Evolutionary conservation across 92 coral and sea anemone species (phyloP).

Genomic region (Muricea muricata): DNA sequence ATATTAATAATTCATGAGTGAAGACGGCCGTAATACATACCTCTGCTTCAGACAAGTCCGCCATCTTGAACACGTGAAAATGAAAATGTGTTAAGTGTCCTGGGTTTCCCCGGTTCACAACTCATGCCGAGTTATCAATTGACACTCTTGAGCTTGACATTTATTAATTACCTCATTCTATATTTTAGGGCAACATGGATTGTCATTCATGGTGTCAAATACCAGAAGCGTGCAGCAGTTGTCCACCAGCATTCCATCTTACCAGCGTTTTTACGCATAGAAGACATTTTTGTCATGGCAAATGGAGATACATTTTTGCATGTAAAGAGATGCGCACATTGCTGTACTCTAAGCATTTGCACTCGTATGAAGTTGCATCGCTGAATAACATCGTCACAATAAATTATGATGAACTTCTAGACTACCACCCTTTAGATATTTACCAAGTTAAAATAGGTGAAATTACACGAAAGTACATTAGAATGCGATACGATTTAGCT

Average conservation of each 20-base stretch:
- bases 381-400: not conserved
- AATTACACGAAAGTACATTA: slow-evolving; percentile 7
- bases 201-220: slow-evolving; percentile 40
- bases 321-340: slow-evolving; percentile 33
- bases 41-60: not conserved
- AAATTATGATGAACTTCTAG: slow-evolving; percentile 29
- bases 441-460: slow-evolving; percentile 14
- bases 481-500: slow-evolving; percentile 42
- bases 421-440: slow-evolving; percentile 44
- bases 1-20: slow-evolving; percentile 6
- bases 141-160: no score
- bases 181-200: slow-evolving; percentile 47
- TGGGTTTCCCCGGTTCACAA: not conserved
- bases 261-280: slow-evolving; percentile 26
- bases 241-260: slow-evolving; percentile 13
- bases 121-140: no score
- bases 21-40: not conserved
- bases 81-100: not conserved
- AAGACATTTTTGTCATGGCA: slow-evolving; percentile 29
- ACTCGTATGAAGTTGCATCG: slow-evolving; percentile 26
- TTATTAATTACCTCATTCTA: not conserved
- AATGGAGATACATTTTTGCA: slow-evolving; percentile 16
- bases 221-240: slow-evolving; percentile 21
- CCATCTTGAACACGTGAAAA: slow-evolving; percentile 3
- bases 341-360: slow-evolving; percentile 4